A percentile compares a stretch with the other conserved stretches of the same genome.
Conservation (phyloP, 2,888 invertebrate species). For the Andrena praecox region DNA sequence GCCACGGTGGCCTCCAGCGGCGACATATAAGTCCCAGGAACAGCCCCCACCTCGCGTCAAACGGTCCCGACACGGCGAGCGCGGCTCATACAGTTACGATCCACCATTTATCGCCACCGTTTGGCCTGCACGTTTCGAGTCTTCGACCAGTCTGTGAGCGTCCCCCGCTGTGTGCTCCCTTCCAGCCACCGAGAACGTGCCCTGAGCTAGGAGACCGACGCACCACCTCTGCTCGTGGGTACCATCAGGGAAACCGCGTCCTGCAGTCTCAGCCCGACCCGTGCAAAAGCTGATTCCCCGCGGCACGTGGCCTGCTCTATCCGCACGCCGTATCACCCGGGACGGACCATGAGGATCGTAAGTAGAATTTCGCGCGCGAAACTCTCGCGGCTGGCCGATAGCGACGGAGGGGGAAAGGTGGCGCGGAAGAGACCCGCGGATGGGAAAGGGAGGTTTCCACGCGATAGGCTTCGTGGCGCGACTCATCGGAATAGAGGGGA, state of each 20-base stretch:
- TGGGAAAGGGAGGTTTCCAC: constrained; percentile 44
- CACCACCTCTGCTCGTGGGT: constrained; percentile 35
- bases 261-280: constrained; percentile 56
- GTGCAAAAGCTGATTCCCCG: constrained; percentile 12
- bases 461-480: not conserved
- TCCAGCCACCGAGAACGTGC: constrained; percentile 40
- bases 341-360: constrained; percentile 74
- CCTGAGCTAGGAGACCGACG: constrained; percentile 30
- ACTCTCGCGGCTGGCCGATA: too few species aligned
- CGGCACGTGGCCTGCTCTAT: not conserved
- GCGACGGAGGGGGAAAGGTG: too few species aligned
- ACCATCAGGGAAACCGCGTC: constrained; percentile 42
- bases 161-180: constrained; percentile 22
- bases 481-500: constrained; percentile 48
- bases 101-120: constrained; percentile 44
- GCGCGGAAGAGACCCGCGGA: constrained; percentile 3
- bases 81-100: constrained; percentile 63
- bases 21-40: constrained; percentile 80
- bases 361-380: constrained; percentile 59
- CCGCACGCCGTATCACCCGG: not conserved
- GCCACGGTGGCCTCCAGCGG: constrained; percentile 78
- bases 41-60: constrained; percentile 80
- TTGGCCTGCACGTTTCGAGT: not conserved
- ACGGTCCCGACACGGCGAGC: constrained; percentile 76
- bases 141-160: constrained; percentile 1